A percentile compares a stretch with the other conserved stretches of the same genome.
These are phyloP conservation scores for Conus canariensis DNA, from an alignment of 2,888 invertebrate species.

Conservation along the genomic window DNA sequence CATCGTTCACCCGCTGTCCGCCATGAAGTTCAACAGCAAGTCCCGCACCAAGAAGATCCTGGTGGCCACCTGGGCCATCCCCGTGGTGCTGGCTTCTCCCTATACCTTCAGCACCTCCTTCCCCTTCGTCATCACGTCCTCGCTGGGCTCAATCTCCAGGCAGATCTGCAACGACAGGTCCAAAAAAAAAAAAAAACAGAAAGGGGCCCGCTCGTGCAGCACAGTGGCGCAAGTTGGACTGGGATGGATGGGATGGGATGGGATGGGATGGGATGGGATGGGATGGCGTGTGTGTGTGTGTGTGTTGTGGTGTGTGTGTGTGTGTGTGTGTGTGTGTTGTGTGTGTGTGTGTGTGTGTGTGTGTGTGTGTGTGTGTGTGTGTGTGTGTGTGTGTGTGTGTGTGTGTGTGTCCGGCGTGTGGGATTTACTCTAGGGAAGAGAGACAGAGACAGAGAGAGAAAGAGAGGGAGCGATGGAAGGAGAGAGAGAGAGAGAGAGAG, in stretches of 20 bases:
- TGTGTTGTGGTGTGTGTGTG: neutral
- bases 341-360: too few relatives aligned
- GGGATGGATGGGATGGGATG: neutral
- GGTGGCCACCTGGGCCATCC: constrained; percentile 78
- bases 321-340: too few relatives aligned
- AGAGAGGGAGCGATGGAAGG: too few relatives aligned
- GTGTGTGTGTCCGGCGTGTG: too few relatives aligned
- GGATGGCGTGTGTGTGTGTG: neutral
- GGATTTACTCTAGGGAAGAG: too few relatives aligned
- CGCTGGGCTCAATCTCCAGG: constrained; percentile 76
- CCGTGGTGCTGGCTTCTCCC: constrained; percentile 63
- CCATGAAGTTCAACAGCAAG: constrained; percentile 76
- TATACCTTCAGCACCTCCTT: constrained; percentile 65
- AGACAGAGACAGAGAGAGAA: too few relatives aligned
- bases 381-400: too few relatives aligned
- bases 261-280: neutral
- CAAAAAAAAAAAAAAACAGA: too few relatives aligned
- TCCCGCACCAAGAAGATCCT: constrained; percentile 77
- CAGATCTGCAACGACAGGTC: constrained; percentile 77
- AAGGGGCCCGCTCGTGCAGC: neutral
- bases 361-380: too few relatives aligned
- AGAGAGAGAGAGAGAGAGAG: too few relatives aligned
- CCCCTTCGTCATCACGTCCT: constrained; percentile 72
- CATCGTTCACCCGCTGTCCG: constrained; percentile 79
- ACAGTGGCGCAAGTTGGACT: neutral